Evolutionary conservation across 2,888 invertebrate genomes (phyloP), one percentile per base, ranked within the genome.

Genomic region (Pediacus dermestoides): DNA sequence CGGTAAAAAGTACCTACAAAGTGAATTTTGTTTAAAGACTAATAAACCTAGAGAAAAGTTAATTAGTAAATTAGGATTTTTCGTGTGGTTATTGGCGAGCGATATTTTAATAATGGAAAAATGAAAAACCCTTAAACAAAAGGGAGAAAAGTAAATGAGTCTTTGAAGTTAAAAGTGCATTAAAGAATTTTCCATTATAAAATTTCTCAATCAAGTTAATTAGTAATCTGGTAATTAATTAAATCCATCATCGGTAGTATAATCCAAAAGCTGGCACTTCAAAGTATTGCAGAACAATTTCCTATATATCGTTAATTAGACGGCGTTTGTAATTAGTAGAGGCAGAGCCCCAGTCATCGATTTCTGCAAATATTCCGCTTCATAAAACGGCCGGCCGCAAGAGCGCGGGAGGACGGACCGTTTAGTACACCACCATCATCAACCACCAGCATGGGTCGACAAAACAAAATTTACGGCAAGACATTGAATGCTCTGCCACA

Each of bases 271-370:
- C 58, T 49, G 54, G 61, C 57, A 64, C 65, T 67, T 67, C 66
- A 67, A 67, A 67, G 66, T 67, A 67, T 67, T 66, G 66, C 65
- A 55, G 65, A 67, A 67, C 66, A 67, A 67, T 67, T 67, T 67
- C 66, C 66, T 66, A 67, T 67, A 66, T 61, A 67, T 66, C 65
- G 65, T 66, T 67, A 67, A 67, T 67, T 67, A 67, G 66, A 64
- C 66, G 62, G 60, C 61, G 63, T 63, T 67, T 62, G 65, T 64
- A 67, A 66, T 67, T 67, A 66, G 65, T 60, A 61, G 59, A 55
- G 53, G 53, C 52, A 57, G 14, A 28, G 14, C 45, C 55, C 47
- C 50, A 57, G 60, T 54, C 58, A 65, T 64, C 63, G 63, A 65
- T 64, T 64, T 63, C 61, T 60, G 60, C 58, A 61, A 61, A 63